Evolutionary conservation across 2,113 vertebrate genomes (phyloP).

Genomic region (Talpa occidentalis): DNA sequence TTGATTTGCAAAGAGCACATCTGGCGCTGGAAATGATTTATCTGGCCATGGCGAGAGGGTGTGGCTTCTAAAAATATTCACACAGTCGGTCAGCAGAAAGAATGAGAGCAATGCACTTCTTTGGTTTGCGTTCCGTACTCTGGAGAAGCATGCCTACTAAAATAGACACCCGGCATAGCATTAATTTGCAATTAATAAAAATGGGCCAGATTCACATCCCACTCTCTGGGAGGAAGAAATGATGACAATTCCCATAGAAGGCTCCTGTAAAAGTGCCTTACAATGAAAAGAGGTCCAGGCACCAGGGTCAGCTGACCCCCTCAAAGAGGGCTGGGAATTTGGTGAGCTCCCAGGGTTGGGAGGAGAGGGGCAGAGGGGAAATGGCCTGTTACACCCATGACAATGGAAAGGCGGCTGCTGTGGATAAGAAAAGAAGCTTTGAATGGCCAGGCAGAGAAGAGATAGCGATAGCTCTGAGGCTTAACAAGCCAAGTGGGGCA

Average conservation of each 20-base stretch:
- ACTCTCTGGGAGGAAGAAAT: slow-evolving; percentile 72
- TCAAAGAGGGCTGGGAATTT: slow-evolving; percentile 59
- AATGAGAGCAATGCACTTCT: slow-evolving; percentile 75
- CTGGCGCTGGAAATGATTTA: slow-evolving; percentile 82
- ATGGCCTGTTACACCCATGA: slow-evolving; percentile 5
- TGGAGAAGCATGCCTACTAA: slow-evolving; percentile 71
- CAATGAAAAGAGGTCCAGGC: slow-evolving; percentile 38
- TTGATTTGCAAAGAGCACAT: slow-evolving; percentile 80
- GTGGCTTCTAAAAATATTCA: slow-evolving; percentile 80
- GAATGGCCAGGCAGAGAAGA: slow-evolving; percentile 17
- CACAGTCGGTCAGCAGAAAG: slow-evolving; percentile 73
- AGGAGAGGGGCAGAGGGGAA: not conserved
- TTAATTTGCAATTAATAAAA: slow-evolving; percentile 79
- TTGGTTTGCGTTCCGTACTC: slow-evolving; percentile 68
- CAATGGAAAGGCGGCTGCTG: not conserved
- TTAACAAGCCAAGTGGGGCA: not conserved
- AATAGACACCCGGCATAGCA: slow-evolving; percentile 70
- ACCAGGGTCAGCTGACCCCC: slow-evolving; percentile 40
- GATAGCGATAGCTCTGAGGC: not conserved
- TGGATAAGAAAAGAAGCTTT: not conserved
- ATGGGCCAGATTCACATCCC: slow-evolving; percentile 48
- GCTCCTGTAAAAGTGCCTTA: slow-evolving; percentile 51
- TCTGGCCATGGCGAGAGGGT: slow-evolving; percentile 77
- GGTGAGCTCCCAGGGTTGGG: slow-evolving; percentile 26
- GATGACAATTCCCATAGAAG: slow-evolving; percentile 72